phyloP scores from a whole-genome alignment of 2,888 invertebrate genomes.

The Eristalis pertinax region DNA sequence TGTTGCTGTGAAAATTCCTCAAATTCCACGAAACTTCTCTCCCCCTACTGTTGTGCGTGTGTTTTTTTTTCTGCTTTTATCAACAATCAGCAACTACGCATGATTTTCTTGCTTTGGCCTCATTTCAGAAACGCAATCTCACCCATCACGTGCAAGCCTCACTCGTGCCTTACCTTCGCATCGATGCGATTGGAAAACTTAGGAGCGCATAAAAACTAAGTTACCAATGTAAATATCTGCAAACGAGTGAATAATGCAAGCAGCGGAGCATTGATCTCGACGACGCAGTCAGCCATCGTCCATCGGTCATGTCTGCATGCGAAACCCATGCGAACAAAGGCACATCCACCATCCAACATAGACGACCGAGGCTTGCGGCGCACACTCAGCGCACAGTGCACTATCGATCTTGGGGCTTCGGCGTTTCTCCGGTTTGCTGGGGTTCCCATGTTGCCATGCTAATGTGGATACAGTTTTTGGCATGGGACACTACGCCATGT shows the following conservation, averaged over 20 bases:
- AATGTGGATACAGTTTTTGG: slow-evolving; percentile 63
- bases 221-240: slow-evolving; percentile 59
- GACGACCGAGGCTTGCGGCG: background rate
- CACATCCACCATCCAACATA: background rate
- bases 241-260: slow-evolving; percentile 67
- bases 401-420: slow-evolving; percentile 43
- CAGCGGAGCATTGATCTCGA: slow-evolving; percentile 60
- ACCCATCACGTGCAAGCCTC: slow-evolving; percentile 54
- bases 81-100: background rate
- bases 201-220: slow-evolving; percentile 59
- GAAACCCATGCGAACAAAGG: slow-evolving; percentile 28
- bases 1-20: background rate
- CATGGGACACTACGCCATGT: slow-evolving; percentile 32
- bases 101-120: background rate
- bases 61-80: background rate
- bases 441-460: slow-evolving; percentile 53
- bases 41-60: background rate
- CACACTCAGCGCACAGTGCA: slow-evolving; percentile 34
- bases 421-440: slow-evolving; percentile 20
- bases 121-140: slow-evolving; percentile 13
- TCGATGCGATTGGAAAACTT: slow-evolving; percentile 24
- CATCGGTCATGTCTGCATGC: slow-evolving; percentile 44
- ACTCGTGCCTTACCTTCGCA: slow-evolving; percentile 10
- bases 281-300: slow-evolving; percentile 20
- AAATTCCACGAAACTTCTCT: background rate